A percentile compares a stretch with the other conserved stretches of the same genome.
These are phyloP conservation scores for Mantis religiosa DNA, from an alignment of 2,888 invertebrate genomes.

Conservation along the genomic window DNA sequence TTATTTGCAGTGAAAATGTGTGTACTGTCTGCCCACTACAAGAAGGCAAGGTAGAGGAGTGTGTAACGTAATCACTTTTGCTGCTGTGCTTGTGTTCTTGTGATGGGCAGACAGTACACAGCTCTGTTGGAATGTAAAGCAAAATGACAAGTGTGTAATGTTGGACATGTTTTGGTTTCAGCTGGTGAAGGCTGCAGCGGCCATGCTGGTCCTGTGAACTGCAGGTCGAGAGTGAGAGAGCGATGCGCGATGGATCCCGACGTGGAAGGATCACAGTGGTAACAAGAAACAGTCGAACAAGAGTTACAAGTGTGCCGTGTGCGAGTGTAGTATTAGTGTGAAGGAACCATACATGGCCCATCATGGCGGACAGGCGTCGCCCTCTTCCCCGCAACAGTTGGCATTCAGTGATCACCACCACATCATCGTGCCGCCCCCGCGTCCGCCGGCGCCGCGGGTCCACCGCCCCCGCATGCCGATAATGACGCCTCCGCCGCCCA, in stretches of 20 bases:
- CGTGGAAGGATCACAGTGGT: not conserved
- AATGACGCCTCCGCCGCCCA: constrained; percentile 39
- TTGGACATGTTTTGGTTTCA: constrained; percentile 7
- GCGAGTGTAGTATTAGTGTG: not conserved
- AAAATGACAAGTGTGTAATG: no score
- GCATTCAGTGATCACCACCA: not conserved
- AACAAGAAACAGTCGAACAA: not conserved
- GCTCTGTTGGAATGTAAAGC: no score
- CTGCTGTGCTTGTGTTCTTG: no score
- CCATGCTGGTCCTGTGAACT: constrained; percentile 11
- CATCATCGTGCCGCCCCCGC: constrained; percentile 30
- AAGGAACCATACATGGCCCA: constrained; percentile 28
- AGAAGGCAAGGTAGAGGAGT: no score
- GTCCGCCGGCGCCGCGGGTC: constrained; percentile 24
- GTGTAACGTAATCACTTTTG: no score
- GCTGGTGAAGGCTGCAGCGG: constrained; percentile 17
- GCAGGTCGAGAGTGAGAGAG: not conserved
- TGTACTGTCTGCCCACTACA: no score
- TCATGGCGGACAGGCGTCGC: constrained; percentile 28
- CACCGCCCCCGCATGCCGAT: constrained; percentile 31
- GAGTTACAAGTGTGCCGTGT: not conserved
- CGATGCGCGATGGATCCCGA: not conserved
- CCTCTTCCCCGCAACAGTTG: not conserved
- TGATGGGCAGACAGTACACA: no score
- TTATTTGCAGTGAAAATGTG: no score